phyloP scores from a whole-genome alignment of 1,140 invertebrate genomes.

The Vanessa atalanta region DNA sequence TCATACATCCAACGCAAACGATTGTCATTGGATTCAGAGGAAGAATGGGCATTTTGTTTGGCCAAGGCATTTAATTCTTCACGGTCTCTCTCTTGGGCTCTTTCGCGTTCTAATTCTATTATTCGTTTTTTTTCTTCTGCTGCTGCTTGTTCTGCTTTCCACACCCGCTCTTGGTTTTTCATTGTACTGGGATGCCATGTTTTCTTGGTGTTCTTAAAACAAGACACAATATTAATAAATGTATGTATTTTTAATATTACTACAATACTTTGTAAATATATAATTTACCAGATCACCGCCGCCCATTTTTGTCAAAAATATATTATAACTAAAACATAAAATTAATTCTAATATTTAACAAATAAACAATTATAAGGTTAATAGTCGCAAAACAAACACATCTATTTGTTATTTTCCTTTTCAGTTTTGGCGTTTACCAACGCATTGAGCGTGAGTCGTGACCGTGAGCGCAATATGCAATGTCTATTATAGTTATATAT shows the following conservation, averaged over 20 bases:
- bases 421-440: too few species aligned
- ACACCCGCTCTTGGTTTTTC: conserved; percentile 89
- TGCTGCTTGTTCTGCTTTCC: conserved; percentile 89
- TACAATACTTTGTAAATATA: neutral
- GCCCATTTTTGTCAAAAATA: conserved; percentile 43
- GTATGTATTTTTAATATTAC: neutral
- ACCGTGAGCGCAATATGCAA: too few species aligned
- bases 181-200: conserved; percentile 90
- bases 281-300: conserved; percentile 65
- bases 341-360: too few species aligned
- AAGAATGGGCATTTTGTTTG: conserved; percentile 81
- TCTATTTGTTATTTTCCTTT: too few species aligned
- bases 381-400: too few species aligned
- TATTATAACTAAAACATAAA: neutral
- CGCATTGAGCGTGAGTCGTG: too few species aligned
- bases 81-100: conserved; percentile 84
- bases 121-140: conserved; percentile 85
- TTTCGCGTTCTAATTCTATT: conserved; percentile 85
- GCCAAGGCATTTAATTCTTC: conserved; percentile 85
- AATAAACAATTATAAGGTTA: too few species aligned
- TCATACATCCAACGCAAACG: conserved; percentile 97
- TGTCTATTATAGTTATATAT: too few species aligned
- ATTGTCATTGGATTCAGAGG: conserved; percentile 81
- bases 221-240: neutral
- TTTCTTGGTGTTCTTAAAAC: conserved; percentile 85